phyloP scores from a whole-genome alignment of 1,140 invertebrate genomes.

The Agraylea sexmaculata region DNA sequence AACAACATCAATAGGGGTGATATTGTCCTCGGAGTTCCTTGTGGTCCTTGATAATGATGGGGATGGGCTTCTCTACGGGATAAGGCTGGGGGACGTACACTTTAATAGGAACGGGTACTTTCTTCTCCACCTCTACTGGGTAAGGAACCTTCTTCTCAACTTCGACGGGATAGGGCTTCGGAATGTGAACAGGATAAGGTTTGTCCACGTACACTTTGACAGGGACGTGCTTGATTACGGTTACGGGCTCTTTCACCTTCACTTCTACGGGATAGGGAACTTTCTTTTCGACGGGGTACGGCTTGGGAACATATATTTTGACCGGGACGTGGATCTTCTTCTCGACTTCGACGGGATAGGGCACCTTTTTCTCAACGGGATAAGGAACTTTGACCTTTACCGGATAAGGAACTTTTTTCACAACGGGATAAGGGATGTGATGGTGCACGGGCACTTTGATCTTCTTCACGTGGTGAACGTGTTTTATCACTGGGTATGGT shows the following conservation, averaged over 20 bases:
- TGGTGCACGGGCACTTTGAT: constrained; percentile 40
- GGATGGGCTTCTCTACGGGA: constrained; percentile 24
- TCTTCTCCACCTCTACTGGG: constrained; percentile 40
- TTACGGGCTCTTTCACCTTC: constrained; percentile 41
- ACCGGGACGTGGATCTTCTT: constrained; percentile 40
- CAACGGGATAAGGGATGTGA: constrained; percentile 36
- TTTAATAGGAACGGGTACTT: constrained; percentile 34
- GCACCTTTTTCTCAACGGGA: constrained; percentile 40
- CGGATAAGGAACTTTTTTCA: constrained; percentile 41
- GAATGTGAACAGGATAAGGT: constrained; percentile 35
- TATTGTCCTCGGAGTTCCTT: too few relatives aligned
- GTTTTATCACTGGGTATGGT: constrained; percentile 45
- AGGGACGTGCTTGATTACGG: constrained; percentile 41
- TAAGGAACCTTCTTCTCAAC: constrained; percentile 44
- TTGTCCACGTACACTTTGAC: constrained; percentile 40
- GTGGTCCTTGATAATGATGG: constrained; percentile 11
- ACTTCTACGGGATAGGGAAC: constrained; percentile 45
- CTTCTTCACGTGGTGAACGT: constrained; percentile 36
- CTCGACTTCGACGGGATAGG: constrained; percentile 37
- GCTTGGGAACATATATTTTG: constrained; percentile 41
- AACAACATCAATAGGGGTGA: too few relatives aligned
- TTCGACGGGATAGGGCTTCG: constrained; percentile 37
- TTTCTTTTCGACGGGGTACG: constrained; percentile 43
- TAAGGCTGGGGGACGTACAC: constrained; percentile 32
- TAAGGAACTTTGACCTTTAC: constrained; percentile 36